A percentile compares a stretch with the other conserved stretches of the same genome.
Conservation (phyloP, 2,888 invertebrate genomes). For the Drosophila ezoana region DNA sequence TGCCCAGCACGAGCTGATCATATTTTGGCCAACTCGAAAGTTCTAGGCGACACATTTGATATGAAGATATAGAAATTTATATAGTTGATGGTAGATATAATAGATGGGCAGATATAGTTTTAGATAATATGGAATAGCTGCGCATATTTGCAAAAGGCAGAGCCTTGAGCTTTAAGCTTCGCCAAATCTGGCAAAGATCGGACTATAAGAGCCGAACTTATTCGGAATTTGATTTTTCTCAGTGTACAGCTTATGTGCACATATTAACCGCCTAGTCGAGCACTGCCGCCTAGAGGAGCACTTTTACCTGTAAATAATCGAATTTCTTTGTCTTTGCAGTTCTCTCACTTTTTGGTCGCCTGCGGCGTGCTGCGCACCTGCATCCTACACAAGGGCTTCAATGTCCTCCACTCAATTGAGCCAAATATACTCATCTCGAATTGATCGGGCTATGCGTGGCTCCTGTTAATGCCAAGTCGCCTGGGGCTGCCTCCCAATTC, state of each 20-base stretch:
- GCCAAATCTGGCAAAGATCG: too few species aligned
- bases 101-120: too few species aligned
- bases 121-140: too few species aligned
- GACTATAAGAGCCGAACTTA: too few species aligned
- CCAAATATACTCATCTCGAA: slow-evolving; percentile 86
- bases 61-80: too few species aligned
- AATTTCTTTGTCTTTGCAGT: slow-evolving; percentile 86
- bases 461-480: background rate
- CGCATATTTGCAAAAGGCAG: too few species aligned
- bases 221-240: too few species aligned
- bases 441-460: slow-evolving; percentile 50
- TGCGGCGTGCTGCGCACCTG: slow-evolving; percentile 92
- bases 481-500: slow-evolving; percentile 9
- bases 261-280: background rate
- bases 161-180: too few species aligned
- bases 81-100: too few species aligned
- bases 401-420: slow-evolving; percentile 89
- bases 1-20: too few species aligned
- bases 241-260: background rate
- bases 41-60: too few species aligned
- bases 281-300: background rate
- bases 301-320: background rate
- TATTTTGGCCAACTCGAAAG: too few species aligned
- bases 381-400: slow-evolving; percentile 94
- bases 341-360: slow-evolving; percentile 93